These are phyloP conservation scores for Drosophila helvetica DNA, from an alignment of 2,888 invertebrate genomes.

Conservation along the genomic window DNA sequence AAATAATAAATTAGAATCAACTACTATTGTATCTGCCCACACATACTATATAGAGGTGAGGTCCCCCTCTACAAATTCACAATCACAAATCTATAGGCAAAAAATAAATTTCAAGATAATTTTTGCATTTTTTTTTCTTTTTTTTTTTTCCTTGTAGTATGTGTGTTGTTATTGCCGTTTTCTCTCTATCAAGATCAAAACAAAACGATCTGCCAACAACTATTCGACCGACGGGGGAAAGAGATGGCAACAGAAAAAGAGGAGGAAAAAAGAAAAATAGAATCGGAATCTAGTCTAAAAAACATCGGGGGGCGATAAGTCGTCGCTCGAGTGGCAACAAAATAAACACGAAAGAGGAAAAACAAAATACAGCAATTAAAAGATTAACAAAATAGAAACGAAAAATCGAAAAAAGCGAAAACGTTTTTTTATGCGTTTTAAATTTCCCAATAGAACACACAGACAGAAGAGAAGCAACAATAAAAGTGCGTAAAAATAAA, in stretches of 20 bases:
- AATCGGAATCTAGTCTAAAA: constrained; percentile 59
- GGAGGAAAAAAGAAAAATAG: constrained; percentile 23
- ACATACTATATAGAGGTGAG: constrained; percentile 6
- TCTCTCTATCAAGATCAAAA: constrained; percentile 72
- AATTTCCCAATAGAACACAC: constrained; percentile 59
- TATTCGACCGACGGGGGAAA: constrained; percentile 7
- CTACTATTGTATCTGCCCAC: constrained; percentile 27
- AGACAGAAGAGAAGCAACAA: constrained; percentile 11
- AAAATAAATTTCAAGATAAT: constrained; percentile 55
- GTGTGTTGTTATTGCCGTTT: constrained; percentile 22
- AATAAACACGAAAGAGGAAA: constrained; percentile 56
- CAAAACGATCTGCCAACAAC: constrained; percentile 44
- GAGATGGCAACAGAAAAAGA: constrained; percentile 4
- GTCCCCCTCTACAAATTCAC: background rate
- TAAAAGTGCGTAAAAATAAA: constrained; percentile 75
- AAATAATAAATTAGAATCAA: constrained; percentile 59
- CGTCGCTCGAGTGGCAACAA: constrained; percentile 61
- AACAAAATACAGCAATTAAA: constrained; percentile 73
- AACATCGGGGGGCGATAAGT: constrained; percentile 73
- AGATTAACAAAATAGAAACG: constrained; percentile 64
- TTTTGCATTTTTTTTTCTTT: constrained; percentile 29
- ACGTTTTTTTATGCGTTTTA: constrained; percentile 75
- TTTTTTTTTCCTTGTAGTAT: background rate
- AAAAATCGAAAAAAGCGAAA: constrained; percentile 37
- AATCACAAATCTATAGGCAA: constrained; percentile 39